Base-by-base conservation (phyloP, 2,113 vertebrate genomes). In the Bos indicus region DNA sequence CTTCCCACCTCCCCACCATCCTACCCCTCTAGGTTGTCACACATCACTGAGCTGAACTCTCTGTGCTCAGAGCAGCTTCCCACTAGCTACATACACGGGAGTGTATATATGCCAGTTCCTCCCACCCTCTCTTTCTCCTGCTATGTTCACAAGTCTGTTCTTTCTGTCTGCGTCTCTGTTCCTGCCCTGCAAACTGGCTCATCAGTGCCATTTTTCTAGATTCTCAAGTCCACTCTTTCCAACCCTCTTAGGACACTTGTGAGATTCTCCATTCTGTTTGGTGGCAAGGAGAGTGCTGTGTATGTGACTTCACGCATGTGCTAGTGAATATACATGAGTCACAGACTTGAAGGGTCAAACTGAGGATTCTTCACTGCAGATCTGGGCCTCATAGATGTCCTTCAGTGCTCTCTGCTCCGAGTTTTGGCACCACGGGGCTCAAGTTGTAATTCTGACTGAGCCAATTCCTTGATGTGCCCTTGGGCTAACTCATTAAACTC, bases 271-370 rank as follows among this genome's bases (percentile, higher is more conserved):
- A 9, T 14, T 48, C 46, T 46, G 16, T 2, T 1, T 0, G 7
- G 90, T 16, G 36, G 30, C 33, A 11, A 26, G 90, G 0, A 11
- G 10, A 23, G 54, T 10, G 8, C 13, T 7, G 25, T 33, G 40
- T 15, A 0, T 4, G 0, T 28, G 17, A 21, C 1, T 6, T 4
- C 7, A 3, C 0, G 1, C 3, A 1, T 0, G 3, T 3, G 0
- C 2, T 16, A 2, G 14, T 5, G 30, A 16, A 13, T 15, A 11
- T 1, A 3, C 11, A 4, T 5, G 17, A 19, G 25, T 25, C 19
- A 0, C 16, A 7, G 56, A 26, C 74, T 51, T 26, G 8, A 3
- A 12, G 25, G 0, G 8, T 48, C 57, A n/a, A 3, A 12, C 2
- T 0, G 3, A 52, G 25, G 15, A 1, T 7, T 26, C 9, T 2